Evolutionary conservation across 2,888 invertebrate genomes (phyloP).

Genomic region (Iphiclides podalirius): DNA sequence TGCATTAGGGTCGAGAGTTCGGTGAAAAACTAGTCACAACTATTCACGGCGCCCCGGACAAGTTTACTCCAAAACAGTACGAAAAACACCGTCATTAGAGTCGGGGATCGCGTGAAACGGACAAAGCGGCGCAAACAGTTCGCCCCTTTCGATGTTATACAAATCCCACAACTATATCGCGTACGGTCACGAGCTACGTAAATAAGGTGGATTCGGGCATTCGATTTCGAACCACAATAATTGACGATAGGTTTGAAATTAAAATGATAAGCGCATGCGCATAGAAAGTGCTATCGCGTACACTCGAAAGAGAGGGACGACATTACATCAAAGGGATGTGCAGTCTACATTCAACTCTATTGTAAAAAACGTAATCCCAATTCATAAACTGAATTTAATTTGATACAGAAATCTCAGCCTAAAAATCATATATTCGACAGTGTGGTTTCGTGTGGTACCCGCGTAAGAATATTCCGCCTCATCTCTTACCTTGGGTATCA

Average conservation of each 20-base stretch:
- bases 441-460: too few species aligned
- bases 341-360: too few species aligned
- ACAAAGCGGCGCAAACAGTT: slow-evolving; percentile 37
- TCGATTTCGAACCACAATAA: slow-evolving; percentile 36
- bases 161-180: slow-evolving; percentile 61
- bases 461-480: too few species aligned
- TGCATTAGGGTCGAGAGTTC: slow-evolving; percentile 6
- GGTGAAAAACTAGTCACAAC: background rate
- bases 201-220: slow-evolving; percentile 59
- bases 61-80: slow-evolving; percentile 25
- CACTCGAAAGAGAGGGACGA: background rate
- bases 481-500: too few species aligned
- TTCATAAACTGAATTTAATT: too few species aligned
- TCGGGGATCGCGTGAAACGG: slow-evolving; percentile 23
- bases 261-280: slow-evolving; percentile 10
- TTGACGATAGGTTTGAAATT: slow-evolving; percentile 36
- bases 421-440: too few species aligned
- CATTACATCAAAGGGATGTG: background rate
- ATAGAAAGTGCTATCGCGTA: slow-evolving; percentile 7
- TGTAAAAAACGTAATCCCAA: too few species aligned
- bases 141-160: slow-evolving; percentile 61
- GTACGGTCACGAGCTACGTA: slow-evolving; percentile 73
- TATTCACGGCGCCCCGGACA: slow-evolving; percentile 17
- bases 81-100: slow-evolving; percentile 24
- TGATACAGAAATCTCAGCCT: too few species aligned